Evolutionary conservation across 2,888 invertebrate genomes (phyloP).

Genomic region (Agrochola macilenta): DNA sequence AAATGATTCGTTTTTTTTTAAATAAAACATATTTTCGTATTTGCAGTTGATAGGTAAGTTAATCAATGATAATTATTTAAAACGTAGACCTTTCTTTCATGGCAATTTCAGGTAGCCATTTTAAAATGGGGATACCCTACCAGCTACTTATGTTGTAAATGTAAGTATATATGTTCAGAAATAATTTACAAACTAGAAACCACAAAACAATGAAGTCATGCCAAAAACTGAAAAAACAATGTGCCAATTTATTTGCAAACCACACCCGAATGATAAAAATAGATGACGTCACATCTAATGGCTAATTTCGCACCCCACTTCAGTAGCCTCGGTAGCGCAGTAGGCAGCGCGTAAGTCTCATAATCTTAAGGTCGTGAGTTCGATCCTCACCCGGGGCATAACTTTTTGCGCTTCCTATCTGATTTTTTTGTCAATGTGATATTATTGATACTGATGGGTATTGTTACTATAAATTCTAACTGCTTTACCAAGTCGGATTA

Average conservation of each 20-base stretch:
- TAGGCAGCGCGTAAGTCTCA: constrained; percentile 97
- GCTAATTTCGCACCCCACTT: constrained; percentile 27
- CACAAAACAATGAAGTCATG: neutral
- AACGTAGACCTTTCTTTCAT: neutral
- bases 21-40: neutral
- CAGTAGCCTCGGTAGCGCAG: constrained; percentile 95
- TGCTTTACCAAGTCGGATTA: no score
- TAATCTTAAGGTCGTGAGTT: constrained; percentile 95
- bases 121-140: neutral
- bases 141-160: neutral
- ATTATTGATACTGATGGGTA: neutral
- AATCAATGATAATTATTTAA: neutral
- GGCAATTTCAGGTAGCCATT: no score
- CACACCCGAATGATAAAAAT: constrained; percentile 1
- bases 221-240: neutral
- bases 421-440: neutral
- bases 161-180: no score
- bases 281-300: neutral
- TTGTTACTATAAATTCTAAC: no score
- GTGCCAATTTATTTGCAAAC: neutral
- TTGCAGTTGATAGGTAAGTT: neutral
- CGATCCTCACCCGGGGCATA: constrained; percentile 69
- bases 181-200: neutral
- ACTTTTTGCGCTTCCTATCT: constrained; percentile 30
- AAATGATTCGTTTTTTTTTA: neutral